phyloP scores from a whole-genome alignment of 1,140 invertebrate species.

The Popillia japonica region DNA sequence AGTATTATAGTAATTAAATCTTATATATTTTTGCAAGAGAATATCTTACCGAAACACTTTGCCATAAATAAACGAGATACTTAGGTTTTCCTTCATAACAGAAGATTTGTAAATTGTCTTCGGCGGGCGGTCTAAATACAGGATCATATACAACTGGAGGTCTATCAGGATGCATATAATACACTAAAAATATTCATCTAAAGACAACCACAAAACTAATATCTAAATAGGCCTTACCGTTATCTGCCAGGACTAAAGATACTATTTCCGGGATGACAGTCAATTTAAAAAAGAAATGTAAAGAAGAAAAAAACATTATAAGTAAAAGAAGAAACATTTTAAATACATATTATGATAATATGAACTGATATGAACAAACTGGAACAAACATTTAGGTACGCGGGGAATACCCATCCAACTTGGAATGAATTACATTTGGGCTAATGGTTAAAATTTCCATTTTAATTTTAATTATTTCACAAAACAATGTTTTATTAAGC shows the following conservation, averaged over 20 bases:
- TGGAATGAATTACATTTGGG: neutral
- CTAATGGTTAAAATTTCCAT: neutral
- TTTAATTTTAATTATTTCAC: too few species aligned
- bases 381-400: slow-evolving; percentile 1
- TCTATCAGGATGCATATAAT: neutral
- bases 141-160: neutral
- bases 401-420: neutral
- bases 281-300: neutral
- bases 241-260: neutral
- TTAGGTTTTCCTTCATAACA: slow-evolving; percentile 70
- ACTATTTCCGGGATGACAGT: neutral
- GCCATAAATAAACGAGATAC: slow-evolving; percentile 69
- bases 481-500: too few species aligned
- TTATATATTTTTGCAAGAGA: neutral
- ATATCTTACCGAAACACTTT: slow-evolving; percentile 63
- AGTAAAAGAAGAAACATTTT: neutral
- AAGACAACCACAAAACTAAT: neutral
- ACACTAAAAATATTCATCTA: slow-evolving; percentile 17
- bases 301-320: neutral
- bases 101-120: slow-evolving; percentile 62
- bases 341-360: too few species aligned
- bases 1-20: slow-evolving; percentile 40
- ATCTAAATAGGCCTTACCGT: neutral
- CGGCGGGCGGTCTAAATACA: neutral
- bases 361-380: too few species aligned